Evolutionary conservation across 2,888 invertebrate genomes (phyloP).

Genomic region (Rhyacophila evoluta): DNA sequence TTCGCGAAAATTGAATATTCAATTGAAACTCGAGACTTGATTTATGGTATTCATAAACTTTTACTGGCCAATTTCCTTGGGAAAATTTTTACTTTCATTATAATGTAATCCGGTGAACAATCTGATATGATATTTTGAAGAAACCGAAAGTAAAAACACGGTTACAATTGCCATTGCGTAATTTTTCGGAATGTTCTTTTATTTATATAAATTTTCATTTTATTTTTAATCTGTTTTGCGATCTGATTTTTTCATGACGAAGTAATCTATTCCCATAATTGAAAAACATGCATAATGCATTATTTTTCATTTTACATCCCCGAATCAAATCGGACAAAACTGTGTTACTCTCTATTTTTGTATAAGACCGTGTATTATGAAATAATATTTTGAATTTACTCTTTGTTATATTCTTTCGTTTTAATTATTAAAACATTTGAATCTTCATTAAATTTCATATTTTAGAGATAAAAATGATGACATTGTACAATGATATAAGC

Average conservation of each 20-base stretch:
- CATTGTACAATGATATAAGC: no score
- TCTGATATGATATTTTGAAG: constrained; percentile 10
- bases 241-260: neutral
- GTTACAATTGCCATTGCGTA: neutral
- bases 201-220: neutral
- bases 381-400: no score
- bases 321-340: no score
- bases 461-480: no score
- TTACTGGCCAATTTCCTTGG: constrained; percentile 17
- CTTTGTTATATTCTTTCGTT: no score
- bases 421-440: no score
- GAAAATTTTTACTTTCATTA: constrained; percentile 2
- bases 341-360: no score
- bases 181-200: neutral
- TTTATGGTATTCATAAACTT: constrained; percentile 15
- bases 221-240: neutral
- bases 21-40: neutral
- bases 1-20: neutral
- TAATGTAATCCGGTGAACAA: neutral
- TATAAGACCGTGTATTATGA: no score
- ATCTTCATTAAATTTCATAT: no score
- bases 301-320: neutral
- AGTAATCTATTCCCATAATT: neutral
- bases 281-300: neutral
- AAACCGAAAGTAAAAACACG: neutral